These are phyloP conservation scores for Thyatira batis DNA, from an alignment of 2,888 invertebrate genomes.

Conservation along the genomic window DNA sequence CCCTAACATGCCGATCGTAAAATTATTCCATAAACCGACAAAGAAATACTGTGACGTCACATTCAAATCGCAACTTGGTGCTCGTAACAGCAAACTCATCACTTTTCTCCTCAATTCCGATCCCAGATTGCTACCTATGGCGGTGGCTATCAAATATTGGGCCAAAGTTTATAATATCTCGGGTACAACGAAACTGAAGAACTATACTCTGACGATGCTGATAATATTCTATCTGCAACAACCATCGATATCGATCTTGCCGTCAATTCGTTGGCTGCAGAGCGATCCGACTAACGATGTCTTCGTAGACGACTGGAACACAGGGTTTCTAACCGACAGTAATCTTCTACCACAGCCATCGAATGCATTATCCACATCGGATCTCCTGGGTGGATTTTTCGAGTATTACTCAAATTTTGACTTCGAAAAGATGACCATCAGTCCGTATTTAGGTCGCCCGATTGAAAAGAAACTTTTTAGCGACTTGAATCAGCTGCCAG, in stretches of 20 bases:
- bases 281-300: slow-evolving; percentile 35
- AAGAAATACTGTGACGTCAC: slow-evolving; percentile 87
- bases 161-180: slow-evolving; percentile 83
- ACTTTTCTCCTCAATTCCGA: slow-evolving; percentile 83
- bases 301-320: slow-evolving; percentile 83
- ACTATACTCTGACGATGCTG: slow-evolving; percentile 86
- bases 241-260: slow-evolving; percentile 72
- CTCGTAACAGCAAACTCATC: slow-evolving; percentile 86
- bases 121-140: slow-evolving; percentile 80
- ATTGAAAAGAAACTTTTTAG: slow-evolving; percentile 68
- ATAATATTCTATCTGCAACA: slow-evolving; percentile 88
- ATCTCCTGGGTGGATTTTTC: slow-evolving; percentile 86
- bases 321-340: slow-evolving; percentile 70
- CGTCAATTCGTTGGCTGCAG: slow-evolving; percentile 80
- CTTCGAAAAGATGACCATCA: slow-evolving; percentile 82
- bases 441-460: slow-evolving; percentile 83
- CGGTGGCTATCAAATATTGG: slow-evolving; percentile 89
- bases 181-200: slow-evolving; percentile 83
- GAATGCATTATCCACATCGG: slow-evolving; percentile 60
- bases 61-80: slow-evolving; percentile 86
- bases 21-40: slow-evolving; percentile 85
- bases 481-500: slow-evolving; percentile 40
- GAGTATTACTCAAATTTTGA: slow-evolving; percentile 84
- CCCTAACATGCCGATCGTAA: slow-evolving; percentile 90
- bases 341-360: slow-evolving; percentile 38